Evolutionary conservation across 2,888 invertebrate genomes (phyloP), one percentile per base, ranked within the genome.

Genomic region (Drosophila mercatorum): DNA sequence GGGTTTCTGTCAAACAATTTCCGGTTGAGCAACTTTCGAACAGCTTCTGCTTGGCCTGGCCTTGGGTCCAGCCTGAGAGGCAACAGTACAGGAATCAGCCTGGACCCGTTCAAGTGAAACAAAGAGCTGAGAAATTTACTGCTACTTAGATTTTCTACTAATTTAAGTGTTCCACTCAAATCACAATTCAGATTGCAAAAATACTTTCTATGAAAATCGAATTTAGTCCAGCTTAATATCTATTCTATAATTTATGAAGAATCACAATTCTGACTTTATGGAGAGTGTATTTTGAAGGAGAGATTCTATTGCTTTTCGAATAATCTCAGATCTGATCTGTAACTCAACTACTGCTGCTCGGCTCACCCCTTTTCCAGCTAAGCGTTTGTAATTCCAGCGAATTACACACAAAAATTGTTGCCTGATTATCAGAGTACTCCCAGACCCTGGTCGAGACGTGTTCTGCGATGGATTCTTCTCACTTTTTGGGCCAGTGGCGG

Each of bases 1-100:
- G 73, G 74, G 83, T 72, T 83, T 49, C 68, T 55, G 53, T 57
- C 80, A 80, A 72, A 65, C 57, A 69, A 69, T 76, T 83, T 86
- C 83, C 83, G 81, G 68, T 72, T 65, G 68, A 78, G 38, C 59
- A 59, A 74, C 59, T 78, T 78, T 59, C 71, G 77, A 52, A 26
- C 67, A 62, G 63, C 75, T 68, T 68, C 43, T 47, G 67, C 60
- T 22, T 22, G 22, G 44, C 46, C 47, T 67, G 61, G 40, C 74
- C 66, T 67, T 69, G 66, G 61, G 51, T 17, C 28, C 34, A 22
- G 43, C 6, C 8, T 5, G 51, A 36, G 49, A 38, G 47, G 26
- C 44, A 11, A 28, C 38, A 47, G 36, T 55, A 43, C 40, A 47
- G 17, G 59, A 28, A 26, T 38, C 8, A 40, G 22, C 41, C 38